A percentile compares a stretch with the other conserved stretches of the same genome.
Conservation (phyloP, 1,140 invertebrate genomes). For the Cherax quadricarinatus region DNA sequence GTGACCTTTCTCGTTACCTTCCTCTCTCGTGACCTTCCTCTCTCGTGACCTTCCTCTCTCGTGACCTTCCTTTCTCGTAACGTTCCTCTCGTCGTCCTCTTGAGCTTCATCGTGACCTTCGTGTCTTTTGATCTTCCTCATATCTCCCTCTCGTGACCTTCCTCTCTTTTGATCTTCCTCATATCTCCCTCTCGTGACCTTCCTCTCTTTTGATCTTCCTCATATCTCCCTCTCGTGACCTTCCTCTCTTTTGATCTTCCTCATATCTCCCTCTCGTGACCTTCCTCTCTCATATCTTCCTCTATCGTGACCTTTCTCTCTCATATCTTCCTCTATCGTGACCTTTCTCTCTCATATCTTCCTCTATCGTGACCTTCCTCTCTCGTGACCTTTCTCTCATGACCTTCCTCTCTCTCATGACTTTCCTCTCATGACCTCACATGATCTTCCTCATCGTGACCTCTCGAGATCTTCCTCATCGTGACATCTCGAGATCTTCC, state of each 20-base stretch:
- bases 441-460: too few relatives aligned
- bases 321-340: background rate
- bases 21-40: too few relatives aligned
- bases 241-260: background rate
- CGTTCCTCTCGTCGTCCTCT: too few relatives aligned
- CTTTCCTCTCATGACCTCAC: background rate
- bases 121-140: background rate
- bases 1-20: background rate
- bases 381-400: background rate
- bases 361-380: background rate
- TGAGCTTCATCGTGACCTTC: too few relatives aligned
- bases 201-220: background rate
- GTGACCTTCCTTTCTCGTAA: too few relatives aligned
- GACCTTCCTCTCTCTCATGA: background rate
- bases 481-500: background rate
- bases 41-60: background rate
- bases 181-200: background rate
- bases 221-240: too few relatives aligned
- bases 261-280: background rate
- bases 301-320: background rate
- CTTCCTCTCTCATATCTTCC: background rate
- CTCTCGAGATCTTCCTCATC: background rate
- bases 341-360: background rate
- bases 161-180: too few relatives aligned
- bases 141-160: background rate